Base-by-base conservation (phyloP, 2,113 vertebrate species). In the Todiramphus chloris region DNA sequence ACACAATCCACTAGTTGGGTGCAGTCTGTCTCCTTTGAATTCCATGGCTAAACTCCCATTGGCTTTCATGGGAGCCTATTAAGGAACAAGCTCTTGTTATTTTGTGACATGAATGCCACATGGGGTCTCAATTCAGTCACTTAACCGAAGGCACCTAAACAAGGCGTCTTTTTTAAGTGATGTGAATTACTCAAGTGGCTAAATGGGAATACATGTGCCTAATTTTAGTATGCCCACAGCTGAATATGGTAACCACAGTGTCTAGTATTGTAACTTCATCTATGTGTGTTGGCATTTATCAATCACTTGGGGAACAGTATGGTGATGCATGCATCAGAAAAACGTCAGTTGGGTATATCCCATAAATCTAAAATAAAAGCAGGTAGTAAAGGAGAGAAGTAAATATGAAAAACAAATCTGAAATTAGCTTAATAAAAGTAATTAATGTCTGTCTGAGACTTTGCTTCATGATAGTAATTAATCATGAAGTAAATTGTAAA, bases 71-170 rank as follows among this genome's bases (percentile, higher is more conserved):
- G 53, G 53, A 91, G 37, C 46, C 70, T 87, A 68, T 84, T 89
- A 96, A 89, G 66, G 87, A 87, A 30, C 18, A 53, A 75, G 16
- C 27, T 89, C 30, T 60, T 92, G 39, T 79, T 91, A 81, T 96
- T 96, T 89, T 87, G 94, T 95, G 94, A 86, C 75, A 24, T 39
- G 24, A 30, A 4, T 84, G 62, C 69, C 89, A 91, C 77, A 69
- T 84, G 83, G 92, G 53, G 41, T 90, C 48, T 84, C 80, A 91
- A 79, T 93, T 96, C 91, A 92, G 73, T 92, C 94, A 89, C 66
- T 94, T 89, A 79, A 88, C 64, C 87, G 30, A 91, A 89, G 67
- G 17, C 86, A 87, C 87, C 80, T 93, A 89, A 92, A 80, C 77
- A 91, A 95, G 62, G 46, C 74, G 11, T 41, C 56, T 55, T 76